Percentiles rank a stretch among this genome's conserved stretches.
Conservation (phyloP, 2,797 vertebrate species). For the Helostoma temminkii region DNA sequence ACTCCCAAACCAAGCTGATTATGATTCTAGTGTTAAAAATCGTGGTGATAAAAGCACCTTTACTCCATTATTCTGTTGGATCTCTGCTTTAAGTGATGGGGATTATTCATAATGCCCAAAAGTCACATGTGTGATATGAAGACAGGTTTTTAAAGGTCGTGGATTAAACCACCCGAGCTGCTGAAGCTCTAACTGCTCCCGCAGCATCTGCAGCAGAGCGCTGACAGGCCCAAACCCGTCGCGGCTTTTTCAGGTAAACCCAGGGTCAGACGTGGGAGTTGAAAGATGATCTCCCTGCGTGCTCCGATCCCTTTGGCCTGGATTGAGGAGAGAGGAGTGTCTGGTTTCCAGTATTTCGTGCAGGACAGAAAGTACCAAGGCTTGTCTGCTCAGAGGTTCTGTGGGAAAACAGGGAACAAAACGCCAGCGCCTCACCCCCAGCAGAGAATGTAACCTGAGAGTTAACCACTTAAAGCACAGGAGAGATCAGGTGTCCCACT, state of each 20-base stretch:
- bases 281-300: conserved; percentile 58
- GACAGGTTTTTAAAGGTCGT: conserved; percentile 7
- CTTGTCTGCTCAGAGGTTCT: conserved; percentile 35
- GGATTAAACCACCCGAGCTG: conserved; percentile 23
- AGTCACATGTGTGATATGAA: conserved; percentile 1
- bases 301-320: conserved; percentile 34
- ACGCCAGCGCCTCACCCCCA: conserved; percentile 48
- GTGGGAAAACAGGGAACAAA: conserved; percentile 69
- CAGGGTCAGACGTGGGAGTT: conserved; percentile 49
- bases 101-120: not conserved
- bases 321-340: conserved; percentile 51
- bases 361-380: conserved; percentile 38
- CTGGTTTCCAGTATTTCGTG: conserved; percentile 62
- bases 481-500: conserved; percentile 62
- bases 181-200: conserved; percentile 5
- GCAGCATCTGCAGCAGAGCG: conserved; percentile 1
- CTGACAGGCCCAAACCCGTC: conserved; percentile 42
- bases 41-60: not conserved
- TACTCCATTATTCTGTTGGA: not conserved
- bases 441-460: conserved; percentile 66
- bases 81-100: conserved; percentile 16
- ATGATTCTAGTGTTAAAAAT: not conserved
- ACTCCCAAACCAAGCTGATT: too few species aligned
- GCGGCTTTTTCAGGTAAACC: conserved; percentile 42
- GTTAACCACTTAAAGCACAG: conserved; percentile 67